Evolutionary conservation across 2,797 vertebrate species (phyloP).

Genomic region (Pseudotriccus pelzelni): DNA sequence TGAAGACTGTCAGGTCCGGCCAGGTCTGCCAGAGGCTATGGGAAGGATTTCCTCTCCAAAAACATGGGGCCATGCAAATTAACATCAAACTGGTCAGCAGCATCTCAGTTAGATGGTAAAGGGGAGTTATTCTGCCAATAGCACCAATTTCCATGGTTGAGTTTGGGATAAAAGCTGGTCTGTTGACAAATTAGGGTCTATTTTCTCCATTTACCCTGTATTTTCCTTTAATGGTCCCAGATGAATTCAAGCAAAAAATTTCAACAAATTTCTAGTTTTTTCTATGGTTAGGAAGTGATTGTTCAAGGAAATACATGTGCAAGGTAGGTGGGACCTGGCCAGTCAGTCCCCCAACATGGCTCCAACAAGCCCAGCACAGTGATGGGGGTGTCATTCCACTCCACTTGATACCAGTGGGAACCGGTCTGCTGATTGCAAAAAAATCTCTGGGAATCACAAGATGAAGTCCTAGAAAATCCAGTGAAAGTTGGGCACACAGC

Average conservation of each 20-base stretch:
- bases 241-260: not conserved
- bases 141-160: not conserved
- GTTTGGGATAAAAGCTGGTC: not conserved
- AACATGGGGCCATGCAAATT: not conserved
- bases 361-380: not conserved
- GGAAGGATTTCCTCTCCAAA: not conserved
- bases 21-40: not conserved
- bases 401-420: not conserved
- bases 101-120: not conserved
- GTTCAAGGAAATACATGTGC: not conserved
- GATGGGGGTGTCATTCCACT: not conserved
- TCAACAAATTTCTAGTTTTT: not conserved
- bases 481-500: not conserved
- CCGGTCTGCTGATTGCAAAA: rapidly evolving
- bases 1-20: not conserved
- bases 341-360: rapidly evolving
- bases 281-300: not conserved
- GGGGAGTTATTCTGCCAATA: not conserved
- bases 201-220: not conserved
- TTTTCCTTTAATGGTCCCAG: not conserved
- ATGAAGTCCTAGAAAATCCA: not conserved
- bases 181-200: not conserved
- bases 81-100: not conserved
- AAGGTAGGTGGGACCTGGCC: not conserved
- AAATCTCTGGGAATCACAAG: not conserved